Evolutionary conservation across 2,888 invertebrate species (phyloP).

Genomic region (Tipula unca): DNA sequence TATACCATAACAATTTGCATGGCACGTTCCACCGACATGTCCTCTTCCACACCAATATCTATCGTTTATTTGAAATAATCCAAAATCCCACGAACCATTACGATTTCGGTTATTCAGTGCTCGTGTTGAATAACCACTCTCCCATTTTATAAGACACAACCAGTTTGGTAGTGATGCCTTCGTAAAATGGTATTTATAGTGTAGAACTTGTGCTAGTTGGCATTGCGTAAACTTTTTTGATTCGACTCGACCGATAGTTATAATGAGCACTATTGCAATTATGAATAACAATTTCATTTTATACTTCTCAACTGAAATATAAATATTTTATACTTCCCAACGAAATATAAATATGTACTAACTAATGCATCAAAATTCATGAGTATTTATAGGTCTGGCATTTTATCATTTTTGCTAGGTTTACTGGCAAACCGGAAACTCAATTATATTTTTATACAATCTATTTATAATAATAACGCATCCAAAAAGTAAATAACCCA

Average conservation of each 20-base stretch:
- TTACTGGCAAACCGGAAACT: no score
- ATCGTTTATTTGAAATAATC: slow-evolving; percentile 51
- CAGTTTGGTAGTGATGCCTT: background rate
- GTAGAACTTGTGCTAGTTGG: background rate
- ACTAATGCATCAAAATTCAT: background rate
- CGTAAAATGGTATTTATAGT: background rate
- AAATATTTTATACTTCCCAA: background rate
- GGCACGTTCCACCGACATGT: slow-evolving; percentile 56
- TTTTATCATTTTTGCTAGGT: background rate
- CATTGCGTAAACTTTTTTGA: background rate
- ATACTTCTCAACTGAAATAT: background rate
- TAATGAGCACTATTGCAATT: background rate
- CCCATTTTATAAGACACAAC: background rate
- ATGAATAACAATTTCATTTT: background rate
- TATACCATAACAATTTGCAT: slow-evolving; percentile 48
- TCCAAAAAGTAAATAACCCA: no score
- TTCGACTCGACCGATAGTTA: background rate
- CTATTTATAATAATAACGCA: no score
- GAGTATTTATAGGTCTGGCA: background rate
- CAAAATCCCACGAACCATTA: background rate
- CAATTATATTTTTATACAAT: no score
- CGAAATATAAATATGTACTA: background rate
- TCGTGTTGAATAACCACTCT: background rate
- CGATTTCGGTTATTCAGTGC: background rate
- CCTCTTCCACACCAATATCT: slow-evolving; percentile 61